Evolutionary conservation across 2,113 vertebrate genomes (phyloP), one percentile per base, ranked within the genome.

Genomic region (Monarcha castaneiventris): DNA sequence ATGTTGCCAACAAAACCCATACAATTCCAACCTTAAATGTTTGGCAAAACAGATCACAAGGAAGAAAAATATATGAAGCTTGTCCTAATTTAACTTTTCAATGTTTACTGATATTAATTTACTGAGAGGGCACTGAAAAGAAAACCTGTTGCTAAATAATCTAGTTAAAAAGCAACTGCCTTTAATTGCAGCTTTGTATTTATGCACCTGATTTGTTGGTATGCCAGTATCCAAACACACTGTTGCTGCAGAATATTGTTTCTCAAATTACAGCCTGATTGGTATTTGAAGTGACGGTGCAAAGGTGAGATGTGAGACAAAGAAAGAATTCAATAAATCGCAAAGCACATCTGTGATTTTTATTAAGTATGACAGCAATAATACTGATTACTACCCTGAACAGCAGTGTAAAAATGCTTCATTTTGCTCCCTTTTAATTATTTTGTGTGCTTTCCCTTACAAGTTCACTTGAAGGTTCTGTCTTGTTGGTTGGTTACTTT

Each of bases 271-370:
- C 93, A 97, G 95, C 94, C 96, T 96, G 97, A 98, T 97, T 97
- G 97, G 96, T 97, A 96, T 92, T 96, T 96, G 97, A 97, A 97
- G 97, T 77, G 59, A 94, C 5, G 84, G 96, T 97, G 73, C 97
- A 97, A 97, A 98, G 97, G 98, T 98, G 96, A 98, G 93, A 92
- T 87, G 85, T 81, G 94, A 98, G 94, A 98, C 97, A 98, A 97
- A 97, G 94, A 96, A 96, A 94, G 87, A 97, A 97, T 97, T 97
- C 94, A 97, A 97, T 97, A 96, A 91, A 92, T 97, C 12, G 4
- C 93, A 92, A 92, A 95, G 87, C 93, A 94, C 77, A 80, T 90
- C 89, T 97, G 91, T 97, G 97, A 97, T 97, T 98, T 97, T 97
- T 97, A 98, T 98, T 97, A 97, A 93, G 77, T 94, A 90, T 96